phyloP scores from a whole-genome alignment of 1,140 invertebrate genomes.

The Bradynema listronoti region DNA sequence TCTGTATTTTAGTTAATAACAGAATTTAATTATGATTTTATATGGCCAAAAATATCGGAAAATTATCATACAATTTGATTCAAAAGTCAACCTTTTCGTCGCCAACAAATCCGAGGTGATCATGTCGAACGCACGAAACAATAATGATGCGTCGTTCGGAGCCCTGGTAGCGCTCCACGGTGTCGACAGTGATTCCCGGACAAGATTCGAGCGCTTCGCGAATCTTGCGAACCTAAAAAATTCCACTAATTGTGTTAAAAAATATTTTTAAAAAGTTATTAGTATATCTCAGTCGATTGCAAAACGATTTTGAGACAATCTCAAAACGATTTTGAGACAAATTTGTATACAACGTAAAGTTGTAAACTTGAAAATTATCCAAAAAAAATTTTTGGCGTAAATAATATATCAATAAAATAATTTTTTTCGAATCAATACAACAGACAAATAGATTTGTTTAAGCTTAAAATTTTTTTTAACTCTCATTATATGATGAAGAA shows the following conservation, averaged over 20 bases:
- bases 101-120: constrained; percentile 22
- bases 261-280: too few species aligned
- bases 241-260: not conserved
- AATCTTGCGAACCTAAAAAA: constrained; percentile 11
- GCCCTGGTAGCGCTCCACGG: constrained; percentile 32
- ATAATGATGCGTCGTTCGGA: constrained; percentile 35
- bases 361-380: too few species aligned
- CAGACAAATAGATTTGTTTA: too few species aligned
- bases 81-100: constrained; percentile 15
- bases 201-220: constrained; percentile 1
- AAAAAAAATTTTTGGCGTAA: too few species aligned
- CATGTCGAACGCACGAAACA: constrained; percentile 20
- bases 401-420: not conserved
- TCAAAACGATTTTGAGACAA: too few species aligned
- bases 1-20: too few species aligned
- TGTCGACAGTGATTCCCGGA: constrained; percentile 30
- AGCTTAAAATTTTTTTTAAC: too few species aligned
- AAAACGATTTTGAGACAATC: too few species aligned
- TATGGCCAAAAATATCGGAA: not conserved
- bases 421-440: not conserved
- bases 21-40: too few species aligned
- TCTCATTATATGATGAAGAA: too few species aligned
- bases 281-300: too few species aligned
- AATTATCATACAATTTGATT: not conserved
- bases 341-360: too few species aligned